Evolutionary conservation across 2,113 vertebrate species (phyloP).

Genomic region (Corythaixoides concolor): DNA sequence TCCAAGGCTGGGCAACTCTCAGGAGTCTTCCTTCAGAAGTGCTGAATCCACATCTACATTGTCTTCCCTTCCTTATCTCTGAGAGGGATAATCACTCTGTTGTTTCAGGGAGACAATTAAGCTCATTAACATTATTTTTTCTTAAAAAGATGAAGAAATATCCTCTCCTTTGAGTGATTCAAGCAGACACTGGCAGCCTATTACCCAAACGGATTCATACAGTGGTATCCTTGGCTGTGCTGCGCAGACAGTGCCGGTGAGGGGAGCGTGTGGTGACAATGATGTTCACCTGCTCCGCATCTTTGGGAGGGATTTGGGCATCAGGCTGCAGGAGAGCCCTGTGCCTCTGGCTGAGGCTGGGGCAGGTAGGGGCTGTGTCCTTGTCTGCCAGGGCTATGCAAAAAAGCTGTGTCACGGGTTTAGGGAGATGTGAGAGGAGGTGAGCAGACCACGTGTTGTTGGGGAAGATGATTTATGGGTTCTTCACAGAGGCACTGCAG

Average conservation of each 20-base stretch:
- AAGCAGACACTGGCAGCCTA: background rate
- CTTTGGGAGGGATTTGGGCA: background rate
- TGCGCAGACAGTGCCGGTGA: background rate
- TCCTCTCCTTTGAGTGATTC: background rate
- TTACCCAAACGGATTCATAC: background rate
- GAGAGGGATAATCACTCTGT: background rate
- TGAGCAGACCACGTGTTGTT: background rate
- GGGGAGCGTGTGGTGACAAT: rapidly evolving
- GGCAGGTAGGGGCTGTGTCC: background rate
- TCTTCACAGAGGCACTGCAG: background rate
- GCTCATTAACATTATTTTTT: background rate
- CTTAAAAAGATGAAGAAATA: background rate
- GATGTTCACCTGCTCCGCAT: background rate
- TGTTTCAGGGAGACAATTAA: background rate
- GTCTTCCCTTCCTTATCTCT: background rate
- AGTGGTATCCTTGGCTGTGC: rapidly evolving
- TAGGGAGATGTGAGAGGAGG: background rate
- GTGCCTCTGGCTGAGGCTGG: background rate
- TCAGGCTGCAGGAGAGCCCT: background rate
- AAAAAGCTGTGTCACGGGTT: background rate
- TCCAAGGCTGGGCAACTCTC: background rate
- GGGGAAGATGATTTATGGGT: background rate
- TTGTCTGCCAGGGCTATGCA: background rate
- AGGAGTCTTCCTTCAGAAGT: background rate
- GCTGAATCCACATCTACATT: background rate